Conservation (phyloP, 2,113 vertebrate genomes). For the Nycticorax nycticorax region DNA sequence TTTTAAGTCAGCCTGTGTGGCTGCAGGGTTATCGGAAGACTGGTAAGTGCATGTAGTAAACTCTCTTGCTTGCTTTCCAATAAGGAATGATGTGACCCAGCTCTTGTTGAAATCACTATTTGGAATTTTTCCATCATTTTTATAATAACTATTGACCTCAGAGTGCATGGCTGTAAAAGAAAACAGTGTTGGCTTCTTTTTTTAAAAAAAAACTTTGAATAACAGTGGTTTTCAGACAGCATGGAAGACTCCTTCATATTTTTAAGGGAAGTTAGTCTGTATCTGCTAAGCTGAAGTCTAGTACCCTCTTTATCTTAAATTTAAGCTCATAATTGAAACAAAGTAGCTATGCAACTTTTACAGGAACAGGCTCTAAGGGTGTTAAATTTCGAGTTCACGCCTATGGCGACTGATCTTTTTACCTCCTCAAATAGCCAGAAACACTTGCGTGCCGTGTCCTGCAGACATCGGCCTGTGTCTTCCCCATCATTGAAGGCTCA, state of each 20-base stretch:
- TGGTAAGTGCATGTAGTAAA: not conserved
- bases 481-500: not conserved
- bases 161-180: not conserved
- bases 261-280: not conserved
- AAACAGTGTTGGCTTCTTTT: not conserved
- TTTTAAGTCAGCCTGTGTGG: not conserved
- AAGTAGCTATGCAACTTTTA: not conserved
- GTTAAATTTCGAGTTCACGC: not conserved
- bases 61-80: not conserved
- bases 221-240: not conserved
- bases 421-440: not conserved
- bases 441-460: rapidly evolving
- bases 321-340: not conserved
- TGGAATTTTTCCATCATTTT: not conserved
- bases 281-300: not conserved
- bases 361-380: not conserved
- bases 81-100: not conserved
- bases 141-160: not conserved
- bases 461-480: rapidly evolving
- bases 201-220: not conserved
- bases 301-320: not conserved
- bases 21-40: not conserved
- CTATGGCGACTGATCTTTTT: not conserved
- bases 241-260: not conserved
- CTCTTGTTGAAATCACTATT: not conserved